A percentile compares a stretch with the other conserved stretches of the same genome.
These are phyloP conservation scores for Melanerpes aurifrons DNA, from an alignment of 2,113 vertebrate species.

Conservation along the genomic window DNA sequence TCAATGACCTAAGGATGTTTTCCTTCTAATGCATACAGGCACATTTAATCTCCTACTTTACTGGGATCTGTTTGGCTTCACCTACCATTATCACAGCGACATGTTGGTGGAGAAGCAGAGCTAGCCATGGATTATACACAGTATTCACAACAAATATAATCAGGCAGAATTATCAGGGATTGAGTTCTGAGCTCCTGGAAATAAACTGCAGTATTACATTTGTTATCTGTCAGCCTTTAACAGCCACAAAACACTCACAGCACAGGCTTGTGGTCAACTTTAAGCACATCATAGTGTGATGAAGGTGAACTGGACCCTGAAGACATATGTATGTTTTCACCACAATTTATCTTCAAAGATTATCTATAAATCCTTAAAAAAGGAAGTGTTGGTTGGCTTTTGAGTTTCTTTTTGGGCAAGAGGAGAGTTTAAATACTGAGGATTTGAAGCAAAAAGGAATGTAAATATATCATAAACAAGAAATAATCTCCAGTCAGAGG, in stretches of 20 bases:
- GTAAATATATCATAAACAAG: background rate
- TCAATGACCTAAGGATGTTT: background rate
- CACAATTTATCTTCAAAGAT: background rate
- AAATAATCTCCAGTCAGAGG: background rate
- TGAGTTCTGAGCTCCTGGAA: background rate
- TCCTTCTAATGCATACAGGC: background rate
- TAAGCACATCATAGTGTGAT: constrained; percentile 28
- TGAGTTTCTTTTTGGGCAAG: background rate
- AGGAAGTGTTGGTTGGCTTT: background rate
- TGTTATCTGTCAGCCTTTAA: constrained; percentile 35
- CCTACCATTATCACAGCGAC: constrained; percentile 33
- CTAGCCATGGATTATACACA: background rate
- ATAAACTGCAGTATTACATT: constrained; percentile 37
- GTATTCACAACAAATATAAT: background rate
- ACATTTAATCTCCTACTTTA: constrained; percentile 27
- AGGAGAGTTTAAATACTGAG: background rate
- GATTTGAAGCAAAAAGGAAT: background rate
- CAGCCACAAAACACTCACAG: constrained; percentile 12
- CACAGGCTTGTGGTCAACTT: background rate
- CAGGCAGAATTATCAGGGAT: constrained; percentile 23
- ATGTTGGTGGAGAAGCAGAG: constrained; percentile 10
- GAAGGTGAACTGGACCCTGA: background rate
- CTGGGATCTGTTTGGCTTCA: constrained; percentile 39
- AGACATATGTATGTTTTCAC: background rate
- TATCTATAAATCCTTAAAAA: background rate